Evolutionary conservation across 1,140 invertebrate species (phyloP), one percentile per base, ranked within the genome.

Genomic region (Formica exsecta): DNA sequence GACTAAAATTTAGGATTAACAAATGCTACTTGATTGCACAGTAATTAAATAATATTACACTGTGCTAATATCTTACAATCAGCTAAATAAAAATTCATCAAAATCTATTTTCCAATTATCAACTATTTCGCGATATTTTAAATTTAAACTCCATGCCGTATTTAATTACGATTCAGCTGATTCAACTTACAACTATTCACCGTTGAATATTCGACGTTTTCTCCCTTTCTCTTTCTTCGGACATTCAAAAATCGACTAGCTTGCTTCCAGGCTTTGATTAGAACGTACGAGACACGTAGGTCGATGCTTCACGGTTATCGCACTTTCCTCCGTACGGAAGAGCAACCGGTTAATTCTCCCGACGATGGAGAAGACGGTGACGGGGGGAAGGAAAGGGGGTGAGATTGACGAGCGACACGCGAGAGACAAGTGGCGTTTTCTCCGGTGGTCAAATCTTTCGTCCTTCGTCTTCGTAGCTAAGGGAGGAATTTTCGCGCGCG

Each of bases 391-490:
- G 9, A 48, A 9, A 48, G 32, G 38, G 9, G 9, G n/a, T n/a
- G 59, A 57, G 71, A 74, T 87, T 32, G 41, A 51, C 48, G 38
- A 62, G 25, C 19, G 38, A 41, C 13, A 61, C 54, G 66, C 44
- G 29, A 29, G 57, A 32, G 9, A 48, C 87, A 89, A 76, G 75
- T 89, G 84, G 71, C 74, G 57, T 80, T 75, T 11, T n/a, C 80
- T 85, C 32, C 7, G 8, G 3, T 36, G 11, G 71, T 36, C 59
- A 87, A 92, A 93, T 90, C 89, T 92, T 91, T 91, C 88, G 87
- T 86, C 87, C 77, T 48, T 74, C 81, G 81, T 71, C 74, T 38
- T 32, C 32, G 11, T 54, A 36, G 6, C n/a, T 59, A 79, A 51
- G 86, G 44, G 32, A 51, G 76, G 57, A 73, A 87, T 87, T 89